These are phyloP conservation scores for Hirtodrosophila trivittata DNA, from an alignment of 2,888 invertebrate genomes.

Conservation along the genomic window DNA sequence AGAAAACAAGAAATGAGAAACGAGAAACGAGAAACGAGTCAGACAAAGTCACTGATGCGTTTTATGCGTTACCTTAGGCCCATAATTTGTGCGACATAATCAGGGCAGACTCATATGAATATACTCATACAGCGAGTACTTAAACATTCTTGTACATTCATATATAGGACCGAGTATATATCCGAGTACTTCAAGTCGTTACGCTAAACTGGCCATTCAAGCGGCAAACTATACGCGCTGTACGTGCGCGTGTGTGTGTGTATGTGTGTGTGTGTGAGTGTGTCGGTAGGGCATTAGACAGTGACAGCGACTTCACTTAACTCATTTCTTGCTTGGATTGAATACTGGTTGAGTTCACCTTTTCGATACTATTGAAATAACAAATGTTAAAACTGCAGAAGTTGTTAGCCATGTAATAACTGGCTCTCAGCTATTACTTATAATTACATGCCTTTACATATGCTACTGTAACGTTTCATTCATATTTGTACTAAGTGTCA, in stretches of 20 bases:
- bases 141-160: too few species aligned
- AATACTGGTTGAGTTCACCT: too few species aligned
- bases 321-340: too few species aligned
- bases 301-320: neutral
- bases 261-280: neutral
- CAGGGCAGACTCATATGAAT: conserved; percentile 34
- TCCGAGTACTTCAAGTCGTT: conserved; percentile 18
- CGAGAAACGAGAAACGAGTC: conserved; percentile 18
- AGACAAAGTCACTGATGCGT: conserved; percentile 54
- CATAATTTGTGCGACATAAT: conserved; percentile 61
- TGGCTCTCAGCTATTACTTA: too few species aligned
- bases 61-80: conserved; percentile 52
- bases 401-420: too few species aligned
- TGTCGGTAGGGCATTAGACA: conserved; percentile 11
- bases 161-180: conserved; percentile 5
- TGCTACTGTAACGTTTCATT: too few species aligned
- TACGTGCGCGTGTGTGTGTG: neutral
- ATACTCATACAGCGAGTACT: neutral
- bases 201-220: conserved; percentile 34
- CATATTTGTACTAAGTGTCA: too few species aligned
- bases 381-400: too few species aligned
- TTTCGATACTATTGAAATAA: too few species aligned
- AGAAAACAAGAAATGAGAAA: conserved; percentile 18
- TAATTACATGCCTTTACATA: too few species aligned
- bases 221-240: conserved; percentile 28